Percentiles rank a stretch among this genome's conserved stretches.
Evolutionary conservation across 2,113 vertebrate genomes (phyloP).

Genomic region (Mus musculus): DNA sequence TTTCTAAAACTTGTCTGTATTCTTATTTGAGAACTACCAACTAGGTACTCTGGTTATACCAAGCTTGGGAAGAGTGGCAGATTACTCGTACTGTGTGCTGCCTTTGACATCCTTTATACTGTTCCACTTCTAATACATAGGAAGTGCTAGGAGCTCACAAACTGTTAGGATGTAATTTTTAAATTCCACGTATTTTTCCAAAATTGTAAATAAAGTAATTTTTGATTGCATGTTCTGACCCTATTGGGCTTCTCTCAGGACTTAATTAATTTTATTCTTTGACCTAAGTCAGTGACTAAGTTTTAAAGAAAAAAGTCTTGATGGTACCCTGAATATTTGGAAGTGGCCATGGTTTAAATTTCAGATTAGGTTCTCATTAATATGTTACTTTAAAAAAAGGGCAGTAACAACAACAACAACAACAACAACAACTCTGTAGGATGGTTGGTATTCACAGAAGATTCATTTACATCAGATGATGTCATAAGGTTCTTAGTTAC

Average conservation of each 20-base stretch:
- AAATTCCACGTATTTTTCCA: constrained; percentile 8
- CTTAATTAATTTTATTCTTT: constrained; percentile 18
- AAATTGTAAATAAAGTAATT: constrained; percentile 1
- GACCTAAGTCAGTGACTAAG: constrained; percentile 20
- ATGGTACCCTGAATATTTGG: neutral
- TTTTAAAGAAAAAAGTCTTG: constrained; percentile 15
- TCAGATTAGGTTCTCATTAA: neutral
- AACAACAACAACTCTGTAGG: neutral
- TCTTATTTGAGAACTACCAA: neutral
- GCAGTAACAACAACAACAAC: neutral
- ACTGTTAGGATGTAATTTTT: constrained; percentile 42
- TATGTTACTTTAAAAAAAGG: neutral
- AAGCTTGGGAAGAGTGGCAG: neutral
- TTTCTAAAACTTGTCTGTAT: neutral
- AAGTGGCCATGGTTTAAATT: neutral
- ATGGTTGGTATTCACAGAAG: neutral
- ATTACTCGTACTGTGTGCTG: neutral
- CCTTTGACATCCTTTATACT: neutral
- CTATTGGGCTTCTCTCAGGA: neutral
- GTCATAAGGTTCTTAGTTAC: constrained; percentile 12
- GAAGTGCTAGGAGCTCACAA: neutral
- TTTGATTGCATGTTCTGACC: constrained; percentile 14
- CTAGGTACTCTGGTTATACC: neutral
- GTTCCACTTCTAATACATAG: neutral
- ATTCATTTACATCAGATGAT: neutral